These are phyloP conservation scores for Alca torda DNA, from an alignment of 2,797 vertebrate species.

Conservation along the genomic window DNA sequence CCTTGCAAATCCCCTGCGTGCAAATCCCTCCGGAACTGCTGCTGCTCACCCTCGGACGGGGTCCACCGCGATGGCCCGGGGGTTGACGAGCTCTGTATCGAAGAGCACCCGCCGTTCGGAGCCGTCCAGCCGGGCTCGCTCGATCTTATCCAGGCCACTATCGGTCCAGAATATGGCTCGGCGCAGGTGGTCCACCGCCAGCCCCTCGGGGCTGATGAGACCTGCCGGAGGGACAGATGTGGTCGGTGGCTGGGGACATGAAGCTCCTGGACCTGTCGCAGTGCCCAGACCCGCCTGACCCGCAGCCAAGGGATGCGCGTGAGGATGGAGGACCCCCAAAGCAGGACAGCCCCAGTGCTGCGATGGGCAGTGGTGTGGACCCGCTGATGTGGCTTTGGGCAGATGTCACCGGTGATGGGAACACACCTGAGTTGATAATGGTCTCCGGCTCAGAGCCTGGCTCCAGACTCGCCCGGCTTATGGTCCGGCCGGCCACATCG, in stretches of 20 bases:
- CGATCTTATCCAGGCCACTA: slow-evolving; percentile 89
- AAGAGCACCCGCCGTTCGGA: slow-evolving; percentile 86
- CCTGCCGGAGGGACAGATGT: slow-evolving; percentile 69
- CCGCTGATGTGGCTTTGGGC: fast-evolving
- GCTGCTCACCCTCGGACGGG: slow-evolving; percentile 84
- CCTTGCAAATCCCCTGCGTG: fast-evolving
- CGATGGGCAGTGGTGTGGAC: fast-evolving
- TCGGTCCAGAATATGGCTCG: slow-evolving; percentile 94
- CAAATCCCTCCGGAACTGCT: fast-evolving
- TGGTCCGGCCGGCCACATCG: slow-evolving; percentile 88
- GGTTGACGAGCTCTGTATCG: slow-evolving; percentile 89
- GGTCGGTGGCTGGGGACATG: fast-evolving
- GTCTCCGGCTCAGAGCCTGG: slow-evolving; percentile 89
- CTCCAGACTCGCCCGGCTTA: slow-evolving; percentile 85
- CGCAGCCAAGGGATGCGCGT: not conserved
- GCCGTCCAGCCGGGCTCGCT: slow-evolving; percentile 87
- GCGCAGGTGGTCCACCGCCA: slow-evolving; percentile 86
- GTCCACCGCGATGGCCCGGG: slow-evolving; percentile 91
- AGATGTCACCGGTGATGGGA: not conserved
- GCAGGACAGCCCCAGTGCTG: not conserved
- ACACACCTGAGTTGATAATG: slow-evolving; percentile 84
- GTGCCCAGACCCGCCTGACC: fast-evolving
- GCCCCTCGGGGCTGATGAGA: slow-evolving; percentile 91
- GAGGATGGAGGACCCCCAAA: not conserved
- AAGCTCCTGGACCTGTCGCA: fast-evolving